Base-by-base conservation (phyloP, 2,888 invertebrate genomes). In the Troglohyphantes excavatus region DNA sequence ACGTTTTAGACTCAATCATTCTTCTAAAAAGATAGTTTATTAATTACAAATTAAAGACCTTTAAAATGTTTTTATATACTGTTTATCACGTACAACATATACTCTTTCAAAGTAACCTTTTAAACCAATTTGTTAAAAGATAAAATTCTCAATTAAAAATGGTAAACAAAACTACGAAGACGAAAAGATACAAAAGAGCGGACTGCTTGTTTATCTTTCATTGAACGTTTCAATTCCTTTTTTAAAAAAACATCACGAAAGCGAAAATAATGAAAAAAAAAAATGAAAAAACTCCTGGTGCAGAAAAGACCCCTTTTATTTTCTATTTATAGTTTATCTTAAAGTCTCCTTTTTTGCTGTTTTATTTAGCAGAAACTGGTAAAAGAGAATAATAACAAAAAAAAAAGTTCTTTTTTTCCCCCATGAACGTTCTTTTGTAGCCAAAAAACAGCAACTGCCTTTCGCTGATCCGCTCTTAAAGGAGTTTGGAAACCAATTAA, bases 401-500 rank as follows among this genome's bases (percentile, higher is more conserved):
- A 68, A 23, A 68, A 68, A 39, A 68, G 3, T n/a, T 33, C 68
- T 68, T 68, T 68, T 33, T 33, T 39, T 33, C 11, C 0, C n/a
- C 21, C 21, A 19, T 23, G 27, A 27, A 17, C 39, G 39, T 13
- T 11, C 70, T 70, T 72, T 72, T 23, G 26, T 23, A 13, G 33
- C n/a, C 19, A 72, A 72, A 43, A 46, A 46, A 21, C 43, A 46
- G 43, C 33, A 23, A 39, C 17, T 65, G 53, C 53, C 17, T 72
- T 63, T 61, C 7, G 27, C 63, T 63, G 61, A 65, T 23, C 76
- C 39, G 19, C 43, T 78, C 76, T 63, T 78, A 23, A 39, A 78
- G 11, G 63, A 72, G 43, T 78, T 78, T 43, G 76, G 61, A 78
- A 78, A 78, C 76, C 76, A 78, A 78, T 78, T 78, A 78, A 78